These are phyloP conservation scores for Capitulum mitella DNA, from an alignment of 2,888 invertebrate species.

Conservation along the genomic window DNA sequence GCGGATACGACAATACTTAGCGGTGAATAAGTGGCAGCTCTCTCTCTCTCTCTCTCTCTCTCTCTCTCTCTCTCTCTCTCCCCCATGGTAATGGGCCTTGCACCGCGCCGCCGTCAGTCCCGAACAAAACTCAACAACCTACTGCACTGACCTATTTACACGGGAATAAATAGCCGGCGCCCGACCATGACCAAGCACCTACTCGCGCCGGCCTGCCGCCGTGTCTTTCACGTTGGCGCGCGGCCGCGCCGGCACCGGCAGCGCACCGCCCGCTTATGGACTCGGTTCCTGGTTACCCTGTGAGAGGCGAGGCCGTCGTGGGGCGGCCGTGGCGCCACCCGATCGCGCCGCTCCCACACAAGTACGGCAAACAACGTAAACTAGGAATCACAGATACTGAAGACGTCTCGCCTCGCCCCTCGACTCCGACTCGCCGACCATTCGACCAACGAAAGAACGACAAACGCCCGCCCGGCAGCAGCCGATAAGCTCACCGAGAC, in stretches of 20 bases:
- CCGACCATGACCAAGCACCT: background rate
- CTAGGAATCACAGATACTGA: constrained; percentile 24
- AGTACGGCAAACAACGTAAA: constrained; percentile 7
- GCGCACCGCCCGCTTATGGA: constrained; percentile 3
- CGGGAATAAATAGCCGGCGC: constrained; percentile 3
- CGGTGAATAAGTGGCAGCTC: constrained; percentile 2
- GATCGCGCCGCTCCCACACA: background rate
- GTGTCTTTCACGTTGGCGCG: background rate
- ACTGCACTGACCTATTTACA: background rate
- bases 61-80: no score
- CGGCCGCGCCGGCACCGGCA: no score
- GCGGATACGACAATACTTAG: constrained; percentile 15
- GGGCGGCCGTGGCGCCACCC: background rate
- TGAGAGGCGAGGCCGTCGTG: background rate
- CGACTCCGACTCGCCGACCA: background rate
- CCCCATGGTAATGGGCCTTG: no score
- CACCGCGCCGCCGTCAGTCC: background rate
- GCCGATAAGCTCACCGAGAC: background rate
- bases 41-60: no score
- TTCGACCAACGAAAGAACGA: background rate
- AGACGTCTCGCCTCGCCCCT: background rate
- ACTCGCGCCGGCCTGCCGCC: background rate
- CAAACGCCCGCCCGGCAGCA: background rate
- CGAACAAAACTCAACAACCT: constrained; percentile 15
- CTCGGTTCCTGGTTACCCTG: constrained; percentile 14